phyloP scores from a whole-genome alignment of 1,140 invertebrate genomes.

The Drosophila orena region DNA sequence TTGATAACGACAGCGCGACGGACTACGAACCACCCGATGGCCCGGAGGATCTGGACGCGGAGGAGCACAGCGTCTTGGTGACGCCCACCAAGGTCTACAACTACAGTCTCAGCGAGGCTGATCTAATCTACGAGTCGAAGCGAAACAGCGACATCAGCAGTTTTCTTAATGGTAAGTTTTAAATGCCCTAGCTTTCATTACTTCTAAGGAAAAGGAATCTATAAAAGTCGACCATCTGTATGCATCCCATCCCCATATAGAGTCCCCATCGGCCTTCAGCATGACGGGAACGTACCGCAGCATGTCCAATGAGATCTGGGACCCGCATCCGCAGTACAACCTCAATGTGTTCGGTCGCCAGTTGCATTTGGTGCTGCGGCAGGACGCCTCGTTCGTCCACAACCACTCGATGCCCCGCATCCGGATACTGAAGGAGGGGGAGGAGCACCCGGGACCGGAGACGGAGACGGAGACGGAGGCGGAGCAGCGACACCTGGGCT shows the following conservation, averaged over 20 bases:
- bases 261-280: slow-evolving; percentile 70
- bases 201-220: too few relatives aligned
- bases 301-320: slow-evolving; percentile 88
- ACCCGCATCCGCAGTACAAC: slow-evolving; percentile 90
- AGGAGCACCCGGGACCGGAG: slow-evolving; percentile 57
- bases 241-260: slow-evolving; percentile 19
- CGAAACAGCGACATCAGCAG: slow-evolving; percentile 61
- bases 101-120: slow-evolving; percentile 73
- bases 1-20: slow-evolving; percentile 36
- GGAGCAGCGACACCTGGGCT: slow-evolving; percentile 85
- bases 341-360: slow-evolving; percentile 87
- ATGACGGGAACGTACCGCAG: slow-evolving; percentile 88
- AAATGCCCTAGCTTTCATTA: too few relatives aligned
- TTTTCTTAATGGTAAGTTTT: slow-evolving; percentile 56
- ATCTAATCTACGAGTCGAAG: slow-evolving; percentile 83
- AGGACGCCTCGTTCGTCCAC: slow-evolving; percentile 87
- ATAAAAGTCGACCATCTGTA: too few relatives aligned
- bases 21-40: slow-evolving; percentile 26
- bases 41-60: slow-evolving; percentile 56
- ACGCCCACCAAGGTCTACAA: slow-evolving; percentile 75
- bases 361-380: slow-evolving; percentile 87
- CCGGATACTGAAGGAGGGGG: slow-evolving; percentile 85
- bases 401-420: slow-evolving; percentile 86
- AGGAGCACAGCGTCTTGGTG: slow-evolving; percentile 64
- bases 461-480: slow-evolving; percentile 74